Evolutionary conservation across 2,888 invertebrate species (phyloP).

Genomic region (Macaria liturata): DNA sequence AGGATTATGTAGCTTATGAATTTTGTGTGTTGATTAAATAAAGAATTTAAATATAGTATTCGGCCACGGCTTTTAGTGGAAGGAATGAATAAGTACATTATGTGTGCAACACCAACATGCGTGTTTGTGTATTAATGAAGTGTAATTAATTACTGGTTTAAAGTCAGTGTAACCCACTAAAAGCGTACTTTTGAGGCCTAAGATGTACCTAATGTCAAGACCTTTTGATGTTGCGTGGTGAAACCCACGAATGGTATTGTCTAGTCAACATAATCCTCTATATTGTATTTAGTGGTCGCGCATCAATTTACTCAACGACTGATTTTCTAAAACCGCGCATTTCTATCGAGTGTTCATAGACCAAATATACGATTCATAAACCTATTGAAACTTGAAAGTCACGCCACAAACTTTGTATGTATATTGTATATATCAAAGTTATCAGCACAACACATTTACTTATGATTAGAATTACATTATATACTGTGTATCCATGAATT

Average conservation of each 20-base stretch:
- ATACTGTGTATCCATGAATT: no score
- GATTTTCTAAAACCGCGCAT: slow-evolving; percentile 29
- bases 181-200: slow-evolving; percentile 63
- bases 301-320: slow-evolving; percentile 54
- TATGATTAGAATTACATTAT: no score
- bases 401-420: no score
- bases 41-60: slow-evolving; percentile 52
- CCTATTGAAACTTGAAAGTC: no score
- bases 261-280: slow-evolving; percentile 78
- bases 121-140: neutral
- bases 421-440: no score
- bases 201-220: slow-evolving; percentile 62
- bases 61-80: slow-evolving; percentile 58
- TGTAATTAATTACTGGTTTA: neutral
- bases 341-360: no score
- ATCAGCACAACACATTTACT: no score
- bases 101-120: neutral
- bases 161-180: slow-evolving; percentile 43
- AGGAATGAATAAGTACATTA: neutral
- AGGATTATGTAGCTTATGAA: slow-evolving; percentile 50
- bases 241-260: slow-evolving; percentile 68
- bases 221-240: slow-evolving; percentile 41
- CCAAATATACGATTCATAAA: no score
- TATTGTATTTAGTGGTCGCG: slow-evolving; percentile 70
- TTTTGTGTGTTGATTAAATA: slow-evolving; percentile 62